Evolutionary conservation across 1,140 invertebrate genomes (phyloP).

Genomic region (Limonius californicus): DNA sequence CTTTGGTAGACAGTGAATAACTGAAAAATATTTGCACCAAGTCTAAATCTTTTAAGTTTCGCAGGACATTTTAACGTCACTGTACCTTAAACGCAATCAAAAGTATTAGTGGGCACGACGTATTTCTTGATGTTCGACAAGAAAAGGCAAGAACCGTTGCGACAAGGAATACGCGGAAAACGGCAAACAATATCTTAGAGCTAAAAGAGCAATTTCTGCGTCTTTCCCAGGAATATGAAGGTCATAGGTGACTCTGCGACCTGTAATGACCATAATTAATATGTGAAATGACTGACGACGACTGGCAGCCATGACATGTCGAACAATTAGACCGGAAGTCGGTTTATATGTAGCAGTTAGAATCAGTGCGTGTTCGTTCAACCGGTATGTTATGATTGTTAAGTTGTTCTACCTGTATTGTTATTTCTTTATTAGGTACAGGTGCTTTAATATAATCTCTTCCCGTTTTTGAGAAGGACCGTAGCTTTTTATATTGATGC

Average conservation of each 20-base stretch:
- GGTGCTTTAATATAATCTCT: neutral
- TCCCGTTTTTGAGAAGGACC: too few relatives aligned
- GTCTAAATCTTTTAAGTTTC: too few relatives aligned
- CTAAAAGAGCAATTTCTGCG: neutral
- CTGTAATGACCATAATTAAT: conserved; percentile 19
- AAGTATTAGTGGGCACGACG: too few relatives aligned
- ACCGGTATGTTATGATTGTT: conserved; percentile 14
- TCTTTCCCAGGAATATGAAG: conserved; percentile 11
- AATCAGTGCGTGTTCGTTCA: conserved; percentile 14
- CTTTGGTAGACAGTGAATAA: too few relatives aligned
- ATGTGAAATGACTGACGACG: conserved; percentile 16
- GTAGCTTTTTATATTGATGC: too few relatives aligned
- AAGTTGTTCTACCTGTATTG: conserved; percentile 10
- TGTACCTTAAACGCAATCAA: too few relatives aligned
- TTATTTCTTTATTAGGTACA: conserved; percentile 9
- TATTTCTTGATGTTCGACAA: too few relatives aligned
- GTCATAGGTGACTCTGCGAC: conserved; percentile 18
- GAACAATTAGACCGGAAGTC: conserved; percentile 17
- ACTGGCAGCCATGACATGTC: conserved; percentile 2
- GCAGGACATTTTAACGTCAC: too few relatives aligned
- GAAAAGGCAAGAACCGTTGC: too few relatives aligned
- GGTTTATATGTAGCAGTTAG: conserved; percentile 3
- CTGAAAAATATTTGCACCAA: too few relatives aligned
- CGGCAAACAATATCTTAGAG: neutral
- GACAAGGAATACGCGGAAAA: too few relatives aligned